Evolutionary conservation across 2,888 invertebrate species (phyloP).

Genomic region (Nebria brevicollis): DNA sequence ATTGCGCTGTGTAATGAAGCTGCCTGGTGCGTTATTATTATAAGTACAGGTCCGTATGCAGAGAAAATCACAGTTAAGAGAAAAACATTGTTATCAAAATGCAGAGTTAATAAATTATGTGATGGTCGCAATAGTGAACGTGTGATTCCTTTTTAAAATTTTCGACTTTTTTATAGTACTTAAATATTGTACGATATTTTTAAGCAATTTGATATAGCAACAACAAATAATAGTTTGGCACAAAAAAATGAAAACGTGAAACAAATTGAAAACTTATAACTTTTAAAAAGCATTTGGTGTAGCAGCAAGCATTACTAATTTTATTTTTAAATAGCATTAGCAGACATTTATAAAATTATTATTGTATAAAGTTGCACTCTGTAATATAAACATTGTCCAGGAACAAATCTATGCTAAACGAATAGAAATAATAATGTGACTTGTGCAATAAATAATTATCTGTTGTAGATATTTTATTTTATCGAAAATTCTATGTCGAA

Average conservation of each 20-base stretch:
- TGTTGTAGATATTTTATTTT: too few species aligned
- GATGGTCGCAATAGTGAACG: constrained; percentile 13
- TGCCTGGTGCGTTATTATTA: neutral
- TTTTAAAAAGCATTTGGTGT: neutral
- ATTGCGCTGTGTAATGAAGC: constrained; percentile 21
- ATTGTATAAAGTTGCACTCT: neutral
- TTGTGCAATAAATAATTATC: too few species aligned
- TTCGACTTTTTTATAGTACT: neutral
- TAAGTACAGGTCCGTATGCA: constrained; percentile 44
- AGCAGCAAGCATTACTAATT: neutral
- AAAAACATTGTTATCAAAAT: constrained; percentile 22
- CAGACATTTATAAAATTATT: neutral
- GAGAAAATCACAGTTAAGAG: constrained; percentile 38
- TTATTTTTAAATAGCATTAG: neutral
- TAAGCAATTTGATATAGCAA: neutral
- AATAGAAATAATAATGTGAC: too few species aligned
- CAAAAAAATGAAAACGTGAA: constrained; percentile 17
- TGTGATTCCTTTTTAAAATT: neutral
- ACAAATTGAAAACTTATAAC: neutral
- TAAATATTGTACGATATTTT: constrained; percentile 9
- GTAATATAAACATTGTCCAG: neutral
- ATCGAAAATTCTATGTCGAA: too few species aligned
- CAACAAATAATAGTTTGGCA: neutral
- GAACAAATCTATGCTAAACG: neutral
- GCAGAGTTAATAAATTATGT: constrained; percentile 16